Conservation (phyloP, 2,113 vertebrate genomes). For the Tragelaphus scriptus region DNA sequence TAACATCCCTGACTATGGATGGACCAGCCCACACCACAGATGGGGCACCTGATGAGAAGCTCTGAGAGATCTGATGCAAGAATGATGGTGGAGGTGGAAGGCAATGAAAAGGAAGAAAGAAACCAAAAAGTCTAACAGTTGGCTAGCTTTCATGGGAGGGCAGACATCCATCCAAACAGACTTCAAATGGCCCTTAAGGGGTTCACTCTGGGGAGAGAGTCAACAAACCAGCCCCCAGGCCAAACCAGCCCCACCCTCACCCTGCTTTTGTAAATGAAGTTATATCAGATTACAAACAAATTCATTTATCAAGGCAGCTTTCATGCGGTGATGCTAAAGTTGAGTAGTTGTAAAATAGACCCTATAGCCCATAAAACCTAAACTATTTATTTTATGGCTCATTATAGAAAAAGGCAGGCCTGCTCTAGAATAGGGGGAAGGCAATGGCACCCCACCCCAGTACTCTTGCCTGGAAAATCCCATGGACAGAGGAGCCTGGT, state of each 20-base stretch:
- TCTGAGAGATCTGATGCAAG: not conserved
- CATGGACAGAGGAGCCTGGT: too few relatives aligned
- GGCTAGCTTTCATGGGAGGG: not conserved
- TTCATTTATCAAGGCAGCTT: too few relatives aligned
- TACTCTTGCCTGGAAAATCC: too few relatives aligned
- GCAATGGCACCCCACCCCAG: too few relatives aligned
- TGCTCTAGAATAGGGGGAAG: not conserved
- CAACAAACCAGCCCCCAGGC: not conserved
- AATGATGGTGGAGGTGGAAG: not conserved
- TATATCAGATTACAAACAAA: not conserved
- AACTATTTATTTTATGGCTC: not conserved
- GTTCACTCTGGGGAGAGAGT: not conserved
- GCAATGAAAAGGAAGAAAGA: not conserved
- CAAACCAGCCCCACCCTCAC: not conserved
- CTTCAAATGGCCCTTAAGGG: not conserved
- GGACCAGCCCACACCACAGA: too few relatives aligned
- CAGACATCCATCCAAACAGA: not conserved
- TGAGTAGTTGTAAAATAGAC: not conserved
- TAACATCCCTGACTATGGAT: too few relatives aligned
- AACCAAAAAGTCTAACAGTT: too few relatives aligned
- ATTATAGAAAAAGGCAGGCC: not conserved
- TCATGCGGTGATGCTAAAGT: not conserved
- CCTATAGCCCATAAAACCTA: not conserved
- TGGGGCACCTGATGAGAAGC: fast-evolving
- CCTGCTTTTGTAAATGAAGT: not conserved